phyloP scores from a whole-genome alignment of 1,140 invertebrate genomes.

The Branchinecta lindahli region DNA sequence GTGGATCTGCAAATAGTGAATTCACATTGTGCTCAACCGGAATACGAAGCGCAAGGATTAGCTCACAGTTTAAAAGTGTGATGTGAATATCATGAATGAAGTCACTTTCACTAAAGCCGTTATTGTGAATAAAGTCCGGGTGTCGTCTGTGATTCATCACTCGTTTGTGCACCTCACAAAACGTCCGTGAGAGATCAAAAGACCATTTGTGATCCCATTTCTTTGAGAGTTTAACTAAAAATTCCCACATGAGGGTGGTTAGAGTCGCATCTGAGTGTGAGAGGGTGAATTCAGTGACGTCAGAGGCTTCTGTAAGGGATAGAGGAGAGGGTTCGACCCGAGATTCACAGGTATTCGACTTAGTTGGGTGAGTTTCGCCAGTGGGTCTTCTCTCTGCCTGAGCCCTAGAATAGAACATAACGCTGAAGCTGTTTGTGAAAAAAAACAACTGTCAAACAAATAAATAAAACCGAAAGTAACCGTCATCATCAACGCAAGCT shows the following conservation, averaged over 20 bases:
- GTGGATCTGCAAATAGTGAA: neutral
- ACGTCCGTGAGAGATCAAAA: constrained; percentile 31
- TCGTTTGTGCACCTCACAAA: neutral
- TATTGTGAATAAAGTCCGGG: neutral
- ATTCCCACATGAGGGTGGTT: constrained; percentile 44
- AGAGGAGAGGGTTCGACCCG: too few species aligned
- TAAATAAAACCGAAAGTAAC: too few species aligned
- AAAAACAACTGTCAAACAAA: too few species aligned
- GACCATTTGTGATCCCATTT: constrained; percentile 49
- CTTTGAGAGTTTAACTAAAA: constrained; percentile 38
- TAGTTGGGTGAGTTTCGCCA: constrained; percentile 26
- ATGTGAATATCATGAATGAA: neutral
- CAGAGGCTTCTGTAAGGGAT: constrained; percentile 35
- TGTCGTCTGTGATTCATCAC: constrained; percentile 1
- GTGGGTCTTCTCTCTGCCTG: too few species aligned
- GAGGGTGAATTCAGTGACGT: constrained; percentile 46
- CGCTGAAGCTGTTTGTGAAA: too few species aligned
- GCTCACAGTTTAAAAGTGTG: neutral
- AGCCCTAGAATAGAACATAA: too few species aligned
- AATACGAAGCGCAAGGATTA: neutral
- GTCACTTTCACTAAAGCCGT: neutral
- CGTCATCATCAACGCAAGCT: too few species aligned
- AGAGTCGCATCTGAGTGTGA: constrained; percentile 36
- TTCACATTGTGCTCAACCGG: neutral
- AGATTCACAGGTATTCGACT: too few species aligned